Evolutionary conservation across 2,113 vertebrate species (phyloP).

Genomic region (Aythya baeri): DNA sequence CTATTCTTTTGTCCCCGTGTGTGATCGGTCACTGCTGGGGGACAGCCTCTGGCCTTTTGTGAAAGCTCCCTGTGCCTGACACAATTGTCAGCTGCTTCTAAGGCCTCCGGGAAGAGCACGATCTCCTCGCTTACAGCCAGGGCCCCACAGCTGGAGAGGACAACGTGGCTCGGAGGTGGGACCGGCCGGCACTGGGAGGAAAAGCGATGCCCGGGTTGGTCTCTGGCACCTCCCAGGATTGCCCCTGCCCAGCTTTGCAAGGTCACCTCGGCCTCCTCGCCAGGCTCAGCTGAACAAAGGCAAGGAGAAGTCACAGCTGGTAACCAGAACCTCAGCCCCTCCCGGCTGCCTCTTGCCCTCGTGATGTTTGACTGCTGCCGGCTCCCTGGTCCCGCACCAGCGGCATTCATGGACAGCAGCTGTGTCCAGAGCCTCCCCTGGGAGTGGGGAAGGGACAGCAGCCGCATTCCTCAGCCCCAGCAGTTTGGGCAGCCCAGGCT

Average conservation of each 20-base stretch:
- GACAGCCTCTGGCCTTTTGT: background rate
- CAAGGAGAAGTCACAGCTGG: background rate
- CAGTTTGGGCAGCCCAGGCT: background rate
- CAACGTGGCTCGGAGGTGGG: background rate
- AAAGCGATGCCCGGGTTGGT: fast-evolving
- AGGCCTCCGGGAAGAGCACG: background rate
- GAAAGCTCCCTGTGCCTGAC: background rate
- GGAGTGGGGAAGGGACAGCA: background rate
- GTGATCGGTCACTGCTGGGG: background rate
- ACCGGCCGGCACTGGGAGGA: background rate
- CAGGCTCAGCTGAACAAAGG: background rate
- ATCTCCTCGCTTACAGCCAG: background rate
- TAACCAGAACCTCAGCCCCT: fast-evolving
- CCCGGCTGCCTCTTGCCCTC: fast-evolving
- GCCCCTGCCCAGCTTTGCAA: background rate
- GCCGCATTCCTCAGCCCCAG: background rate
- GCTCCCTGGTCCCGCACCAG: background rate
- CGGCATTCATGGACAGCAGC: background rate
- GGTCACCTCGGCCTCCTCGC: background rate
- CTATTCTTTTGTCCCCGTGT: background rate
- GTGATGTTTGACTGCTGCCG: background rate
- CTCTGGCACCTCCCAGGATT: background rate
- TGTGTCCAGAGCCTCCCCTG: background rate
- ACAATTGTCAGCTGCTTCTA: background rate
- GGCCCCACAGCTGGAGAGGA: background rate